Conservation (phyloP, 1,140 invertebrate species). For the Drosophila asahinai region DNA sequence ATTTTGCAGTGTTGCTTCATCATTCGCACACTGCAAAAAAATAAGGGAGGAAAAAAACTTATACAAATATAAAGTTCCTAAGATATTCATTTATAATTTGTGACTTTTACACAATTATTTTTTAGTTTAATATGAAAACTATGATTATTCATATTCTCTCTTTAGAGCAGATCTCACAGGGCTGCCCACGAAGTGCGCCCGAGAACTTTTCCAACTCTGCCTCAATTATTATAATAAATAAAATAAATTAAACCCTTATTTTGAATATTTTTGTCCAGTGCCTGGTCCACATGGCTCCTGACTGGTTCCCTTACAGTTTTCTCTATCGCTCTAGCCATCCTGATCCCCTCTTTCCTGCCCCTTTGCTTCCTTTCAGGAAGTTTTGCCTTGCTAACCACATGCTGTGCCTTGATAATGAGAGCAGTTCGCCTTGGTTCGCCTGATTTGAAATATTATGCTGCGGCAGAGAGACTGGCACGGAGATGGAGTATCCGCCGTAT, state of each 20-base stretch:
- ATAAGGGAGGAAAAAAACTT: neutral
- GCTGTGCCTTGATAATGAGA: constrained; percentile 83
- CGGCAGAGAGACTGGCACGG: constrained; percentile 39
- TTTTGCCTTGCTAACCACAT: constrained; percentile 79
- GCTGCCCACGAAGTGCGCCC: too few species aligned
- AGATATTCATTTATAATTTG: neutral
- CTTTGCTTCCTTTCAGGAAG: constrained; percentile 56
- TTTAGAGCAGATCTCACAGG: neutral
- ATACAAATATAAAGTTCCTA: too few species aligned
- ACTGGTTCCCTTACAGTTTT: constrained; percentile 40
- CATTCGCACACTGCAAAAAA: constrained; percentile 41
- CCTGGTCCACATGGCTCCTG: constrained; percentile 49
- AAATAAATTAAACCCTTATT: neutral
- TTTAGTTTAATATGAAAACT: neutral
- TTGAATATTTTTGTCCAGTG: neutral
- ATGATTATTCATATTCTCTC: neutral
- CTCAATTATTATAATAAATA: neutral
- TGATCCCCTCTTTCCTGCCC: constrained; percentile 10
- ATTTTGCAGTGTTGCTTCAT: constrained; percentile 84
- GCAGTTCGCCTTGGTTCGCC: constrained; percentile 65
- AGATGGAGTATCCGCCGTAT: constrained; percentile 39
- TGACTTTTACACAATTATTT: neutral
- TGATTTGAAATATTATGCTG: constrained; percentile 82
- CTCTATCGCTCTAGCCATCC: constrained; percentile 32
- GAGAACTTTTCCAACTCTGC: too few species aligned